Evolutionary conservation across 2,797 vertebrate genomes (phyloP).

Genomic region (Squalus acanthias): DNA sequence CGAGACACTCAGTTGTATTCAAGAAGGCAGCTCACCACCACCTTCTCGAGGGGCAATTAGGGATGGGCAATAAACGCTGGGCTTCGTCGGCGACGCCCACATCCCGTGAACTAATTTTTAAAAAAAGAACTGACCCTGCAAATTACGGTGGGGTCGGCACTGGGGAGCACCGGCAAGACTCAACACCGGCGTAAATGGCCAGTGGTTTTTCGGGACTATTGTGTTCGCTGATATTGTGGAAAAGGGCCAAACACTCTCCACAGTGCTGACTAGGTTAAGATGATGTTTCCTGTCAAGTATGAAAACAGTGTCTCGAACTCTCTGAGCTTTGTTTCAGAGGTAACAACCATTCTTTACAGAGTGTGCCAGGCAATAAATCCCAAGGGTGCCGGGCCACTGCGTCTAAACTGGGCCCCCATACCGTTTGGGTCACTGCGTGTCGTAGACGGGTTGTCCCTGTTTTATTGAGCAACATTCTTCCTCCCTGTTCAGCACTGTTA

Average conservation of each 20-base stretch:
- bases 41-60: too few relatives aligned
- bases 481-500: neutral
- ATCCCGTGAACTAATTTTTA: too few relatives aligned
- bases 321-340: neutral
- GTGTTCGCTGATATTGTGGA: neutral
- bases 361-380: neutral
- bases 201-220: neutral
- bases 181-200: too few relatives aligned
- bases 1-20: too few relatives aligned
- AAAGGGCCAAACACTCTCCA: neutral
- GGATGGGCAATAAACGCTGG: too few relatives aligned
- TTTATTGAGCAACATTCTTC: neutral
- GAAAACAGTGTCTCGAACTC: neutral
- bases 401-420: neutral
- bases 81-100: too few relatives aligned
- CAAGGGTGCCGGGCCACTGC: neutral
- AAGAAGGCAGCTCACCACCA: too few relatives aligned
- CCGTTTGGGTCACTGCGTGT: neutral
- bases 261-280: neutral
- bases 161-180: too few relatives aligned
- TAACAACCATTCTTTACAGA: neutral
- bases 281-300: neutral
- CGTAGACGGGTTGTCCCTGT: neutral
- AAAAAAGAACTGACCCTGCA: neutral
- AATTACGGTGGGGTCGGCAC: neutral